Evolutionary conservation across 2,113 vertebrate genomes (phyloP), one percentile per base, ranked within the genome.

Genomic region (Cichladusa arquata): DNA sequence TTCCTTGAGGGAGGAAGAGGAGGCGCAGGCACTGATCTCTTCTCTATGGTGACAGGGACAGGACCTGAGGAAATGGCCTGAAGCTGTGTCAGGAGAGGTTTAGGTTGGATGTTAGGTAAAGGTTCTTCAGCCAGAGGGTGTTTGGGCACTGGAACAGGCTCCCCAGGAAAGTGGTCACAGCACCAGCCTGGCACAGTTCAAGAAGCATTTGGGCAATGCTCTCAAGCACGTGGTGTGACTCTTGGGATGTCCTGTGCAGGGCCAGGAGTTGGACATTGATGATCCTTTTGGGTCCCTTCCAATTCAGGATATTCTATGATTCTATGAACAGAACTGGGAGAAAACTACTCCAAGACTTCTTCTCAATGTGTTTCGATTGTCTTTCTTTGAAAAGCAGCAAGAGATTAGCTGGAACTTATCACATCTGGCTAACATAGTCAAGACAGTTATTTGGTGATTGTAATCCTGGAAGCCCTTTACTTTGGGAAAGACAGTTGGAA

Each of bases 131-230:
- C 12, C 18, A 33, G 18, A 48, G 58, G 7, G 4, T 53, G 24
- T 0, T 3, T 26, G 47, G 29, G 7, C 45, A 10, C 11, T 74
- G 53, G 31, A 54, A 12, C 24, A 40, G 61, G 7, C n/a, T 81
- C 7, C 28, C 17, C 24, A 19, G 8, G 78, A 18, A 47, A n/a
- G n/a, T n/a, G n/a, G 9, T 53, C 24, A 8, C 4, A 5, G 38
- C 44, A n/a, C 8, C 45, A 60, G 45, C 45, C 61, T 61, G 53
- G 0, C 40, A 48, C 70, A 61, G 8, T 23, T 61, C 54, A 69
- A 8, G 20, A 34, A 9, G 3, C 0, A 0, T 25, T 60, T 58
- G 44, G 23, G 45, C 28, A 66, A 24, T 0, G 0, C 2, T 26
- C 16, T 67, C n/a, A 40, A 1, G n/a, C 38, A n/a, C 19, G 2